Base-by-base conservation (phyloP, 2,888 invertebrate genomes). In the Chrysina gloriosa region DNA sequence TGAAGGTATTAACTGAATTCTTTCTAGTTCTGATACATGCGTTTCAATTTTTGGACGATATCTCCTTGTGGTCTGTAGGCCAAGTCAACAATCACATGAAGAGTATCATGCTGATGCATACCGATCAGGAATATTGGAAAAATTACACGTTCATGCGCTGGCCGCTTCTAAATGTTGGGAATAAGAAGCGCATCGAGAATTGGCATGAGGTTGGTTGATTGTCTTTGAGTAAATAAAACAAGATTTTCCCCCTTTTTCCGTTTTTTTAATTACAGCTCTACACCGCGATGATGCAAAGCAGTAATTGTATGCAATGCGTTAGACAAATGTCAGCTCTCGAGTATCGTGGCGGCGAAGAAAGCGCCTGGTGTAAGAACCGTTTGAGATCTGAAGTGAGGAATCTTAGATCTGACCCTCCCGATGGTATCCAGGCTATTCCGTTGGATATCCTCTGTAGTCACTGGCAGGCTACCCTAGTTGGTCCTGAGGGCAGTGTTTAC, bases 391-490 rank as follows among this genome's bases (percentile, higher is more conserved):
- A 96, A 83, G 86, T 94, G 19, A 77, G 83, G 85, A 88, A 88
- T 81, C 80, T 92, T 74, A 86, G 89, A 72, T 88, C 87, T 70
- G 94, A 95, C 79, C 94, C 94, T 1, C 93, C 94, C 0, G 94
- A 95, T 78, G 95, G 95, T 1, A 94, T 95, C 67, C 89, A 92
- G 77, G 95, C 94, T 1, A 88, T 89, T 9, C 94, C 95, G 0
- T 83, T 95, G 52, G 95, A 95, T 84, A 85, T 88, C 70, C 88
- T 90, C 82, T 92, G 91, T 77, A 93, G 92, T 78, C 95, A 96
- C 83, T 97, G 97, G 97, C 95, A 96, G 84, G 97, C 97, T 1
- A 92, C 93, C 64, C 94, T 97, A 76, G 90, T 92, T 21, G 97
- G 97, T 0, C 97, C 97, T 5, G 90, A 90, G 27, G 95, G 95